Evolutionary conservation across 2,797 vertebrate genomes (phyloP).

Genomic region (Sebastiscus albofasciatus): DNA sequence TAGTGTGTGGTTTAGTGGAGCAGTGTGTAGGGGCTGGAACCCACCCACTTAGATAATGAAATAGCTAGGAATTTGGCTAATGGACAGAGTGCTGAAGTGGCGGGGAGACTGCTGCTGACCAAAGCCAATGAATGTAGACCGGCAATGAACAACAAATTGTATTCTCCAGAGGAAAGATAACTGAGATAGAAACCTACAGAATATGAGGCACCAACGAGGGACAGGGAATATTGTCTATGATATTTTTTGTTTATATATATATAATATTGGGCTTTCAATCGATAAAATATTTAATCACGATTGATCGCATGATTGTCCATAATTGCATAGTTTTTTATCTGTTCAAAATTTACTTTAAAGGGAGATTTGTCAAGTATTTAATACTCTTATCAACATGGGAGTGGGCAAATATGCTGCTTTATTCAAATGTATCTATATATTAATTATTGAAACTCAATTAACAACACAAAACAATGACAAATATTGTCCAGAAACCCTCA

Average conservation of each 20-base stretch:
- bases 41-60: slow-evolving; percentile 74
- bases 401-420: too few relatives aligned
- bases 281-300: too few relatives aligned
- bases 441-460: too few relatives aligned
- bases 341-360: too few relatives aligned
- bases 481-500: too few relatives aligned
- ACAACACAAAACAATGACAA: too few relatives aligned
- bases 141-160: background rate
- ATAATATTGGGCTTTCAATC: too few relatives aligned
- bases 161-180: slow-evolving; percentile 9
- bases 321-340: too few relatives aligned
- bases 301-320: too few relatives aligned
- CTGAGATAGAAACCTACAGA: background rate
- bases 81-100: slow-evolving; percentile 57
- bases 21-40: slow-evolving; percentile 15
- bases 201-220: background rate
- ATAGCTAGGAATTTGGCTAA: slow-evolving; percentile 68
- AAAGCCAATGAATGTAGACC: slow-evolving; percentile 16
- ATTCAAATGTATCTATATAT: too few relatives aligned
- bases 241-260: background rate
- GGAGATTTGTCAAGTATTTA: too few relatives aligned
- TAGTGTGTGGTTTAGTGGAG: slow-evolving; percentile 37
- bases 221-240: background rate
- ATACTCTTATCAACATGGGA: too few relatives aligned
- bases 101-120: slow-evolving; percentile 34